A percentile compares a stretch with the other conserved stretches of the same genome.
These are phyloP conservation scores for Chaenogobius annularis DNA, from an alignment of 2,113 vertebrate species.

Conservation along the genomic window DNA sequence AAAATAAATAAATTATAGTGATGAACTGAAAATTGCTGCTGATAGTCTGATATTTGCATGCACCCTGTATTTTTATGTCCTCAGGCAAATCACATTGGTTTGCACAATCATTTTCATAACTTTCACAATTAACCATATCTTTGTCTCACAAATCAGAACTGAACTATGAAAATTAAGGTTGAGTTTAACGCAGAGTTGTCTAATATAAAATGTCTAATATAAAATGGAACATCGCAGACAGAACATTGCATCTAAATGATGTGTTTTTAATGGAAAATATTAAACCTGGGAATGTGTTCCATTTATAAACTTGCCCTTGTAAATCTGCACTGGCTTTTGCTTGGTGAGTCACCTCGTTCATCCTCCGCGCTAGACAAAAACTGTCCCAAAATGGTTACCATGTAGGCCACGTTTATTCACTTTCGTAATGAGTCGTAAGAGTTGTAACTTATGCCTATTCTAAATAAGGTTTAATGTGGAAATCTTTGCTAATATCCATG, in stretches of 20 bases:
- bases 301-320: not conserved
- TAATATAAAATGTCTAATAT: no score
- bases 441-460: accelerated
- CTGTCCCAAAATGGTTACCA: not conserved
- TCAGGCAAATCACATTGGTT: conserved; percentile 4
- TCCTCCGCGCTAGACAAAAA: not conserved
- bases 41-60: no score
- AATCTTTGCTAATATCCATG: no score
- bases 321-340: not conserved
- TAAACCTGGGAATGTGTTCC: not conserved
- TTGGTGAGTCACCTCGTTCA: conserved; percentile 3
- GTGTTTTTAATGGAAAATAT: not conserved
- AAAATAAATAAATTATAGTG: no score
- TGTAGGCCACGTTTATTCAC: not conserved
- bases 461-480: not conserved
- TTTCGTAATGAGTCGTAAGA: not conserved
- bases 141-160: not conserved
- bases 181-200: no score
- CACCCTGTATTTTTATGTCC: not conserved
- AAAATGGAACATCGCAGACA: not conserved
- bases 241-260: not conserved
- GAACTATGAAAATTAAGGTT: not conserved
- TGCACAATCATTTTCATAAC: not conserved
- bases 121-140: not conserved
- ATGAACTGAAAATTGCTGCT: no score